Percentiles rank a stretch among this genome's conserved stretches.
phyloP scores from a whole-genome alignment of 30 jellyfish, hydroid and myxozoan genomes.

The Chrysaora quinquecirrha region DNA sequence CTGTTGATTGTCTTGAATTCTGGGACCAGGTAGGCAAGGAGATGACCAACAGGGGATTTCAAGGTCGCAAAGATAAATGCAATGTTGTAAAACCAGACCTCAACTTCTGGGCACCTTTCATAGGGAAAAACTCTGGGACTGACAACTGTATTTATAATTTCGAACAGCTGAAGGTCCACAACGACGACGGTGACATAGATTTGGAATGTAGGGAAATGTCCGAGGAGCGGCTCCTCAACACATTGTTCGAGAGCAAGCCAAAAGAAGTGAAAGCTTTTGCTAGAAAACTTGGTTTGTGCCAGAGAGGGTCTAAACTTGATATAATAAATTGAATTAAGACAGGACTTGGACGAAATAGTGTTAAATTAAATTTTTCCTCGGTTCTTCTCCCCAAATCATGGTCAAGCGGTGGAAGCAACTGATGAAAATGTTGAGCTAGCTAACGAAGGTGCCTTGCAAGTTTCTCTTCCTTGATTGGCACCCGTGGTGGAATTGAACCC shows the following conservation, averaged over 20 bases:
- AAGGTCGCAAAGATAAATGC: not conserved
- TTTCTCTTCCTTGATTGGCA: slow-evolving; percentile 17
- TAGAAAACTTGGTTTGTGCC: too few relatives aligned
- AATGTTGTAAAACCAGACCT: slow-evolving; percentile 28
- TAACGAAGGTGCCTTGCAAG: slow-evolving; percentile 9
- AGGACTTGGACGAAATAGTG: too few relatives aligned
- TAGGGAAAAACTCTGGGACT: slow-evolving; percentile 24
- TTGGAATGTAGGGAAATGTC: too few relatives aligned
- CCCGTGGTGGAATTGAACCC: not conserved
- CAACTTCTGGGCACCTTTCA: slow-evolving; percentile 64
- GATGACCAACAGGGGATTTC: slow-evolving; percentile 19
- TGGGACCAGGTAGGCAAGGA: slow-evolving; percentile 49
- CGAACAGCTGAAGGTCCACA: slow-evolving; percentile 31
- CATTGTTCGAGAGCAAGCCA: not conserved
- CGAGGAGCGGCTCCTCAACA: slow-evolving; percentile 51
- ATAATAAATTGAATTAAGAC: too few relatives aligned
- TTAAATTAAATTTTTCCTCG: too few relatives aligned
- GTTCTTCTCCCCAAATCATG: slow-evolving; percentile 51
- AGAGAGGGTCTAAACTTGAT: too few relatives aligned
- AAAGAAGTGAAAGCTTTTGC: slow-evolving; percentile 32
- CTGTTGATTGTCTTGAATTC: slow-evolving; percentile 31
- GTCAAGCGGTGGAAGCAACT: slow-evolving; percentile 45
- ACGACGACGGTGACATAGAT: slow-evolving; percentile 7
- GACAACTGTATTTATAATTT: slow-evolving; percentile 21
- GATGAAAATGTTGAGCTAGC: slow-evolving; percentile 34